Evolutionary conservation across 2,113 vertebrate genomes (phyloP).

Genomic region (Festucalex cinctus): DNA sequence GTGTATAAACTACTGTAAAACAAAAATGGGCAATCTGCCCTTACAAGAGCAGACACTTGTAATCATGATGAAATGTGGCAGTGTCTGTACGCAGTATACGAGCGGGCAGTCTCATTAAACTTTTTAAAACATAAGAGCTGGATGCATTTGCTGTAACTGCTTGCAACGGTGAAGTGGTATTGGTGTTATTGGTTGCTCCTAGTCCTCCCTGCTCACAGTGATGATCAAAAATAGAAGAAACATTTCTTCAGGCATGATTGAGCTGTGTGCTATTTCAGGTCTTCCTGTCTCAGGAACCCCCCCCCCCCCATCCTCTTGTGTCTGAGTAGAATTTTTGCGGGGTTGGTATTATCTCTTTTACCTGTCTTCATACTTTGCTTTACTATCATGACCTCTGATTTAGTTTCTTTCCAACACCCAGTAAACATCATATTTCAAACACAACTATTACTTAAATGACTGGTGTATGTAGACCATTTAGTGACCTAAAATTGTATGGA

Average conservation of each 20-base stretch:
- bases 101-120: slow-evolving; percentile 3
- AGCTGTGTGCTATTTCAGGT: slow-evolving; percentile 71
- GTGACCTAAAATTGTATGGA: background rate
- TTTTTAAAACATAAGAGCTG: background rate
- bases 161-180: background rate
- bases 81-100: background rate
- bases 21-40: slow-evolving; percentile 20
- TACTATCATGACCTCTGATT: slow-evolving; percentile 4
- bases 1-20: slow-evolving; percentile 6
- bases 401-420: slow-evolving; percentile 10
- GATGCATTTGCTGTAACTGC: slow-evolving; percentile 1
- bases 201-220: slow-evolving; percentile 43
- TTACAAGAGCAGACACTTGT: slow-evolving; percentile 33
- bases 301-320: slow-evolving; percentile 35
- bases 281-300: slow-evolving; percentile 75
- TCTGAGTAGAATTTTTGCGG: slow-evolving; percentile 45
- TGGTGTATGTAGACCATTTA: background rate
- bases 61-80: slow-evolving; percentile 23
- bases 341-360: slow-evolving; percentile 28
- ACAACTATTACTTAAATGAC: background rate
- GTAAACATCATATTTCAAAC: background rate
- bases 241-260: slow-evolving; percentile 62
- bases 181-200: slow-evolving; percentile 40
- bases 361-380: slow-evolving; percentile 19
- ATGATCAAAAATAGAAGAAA: slow-evolving; percentile 63